Conservation (phyloP, 2,113 vertebrate genomes). For the Poicephalus gulielmi region DNA sequence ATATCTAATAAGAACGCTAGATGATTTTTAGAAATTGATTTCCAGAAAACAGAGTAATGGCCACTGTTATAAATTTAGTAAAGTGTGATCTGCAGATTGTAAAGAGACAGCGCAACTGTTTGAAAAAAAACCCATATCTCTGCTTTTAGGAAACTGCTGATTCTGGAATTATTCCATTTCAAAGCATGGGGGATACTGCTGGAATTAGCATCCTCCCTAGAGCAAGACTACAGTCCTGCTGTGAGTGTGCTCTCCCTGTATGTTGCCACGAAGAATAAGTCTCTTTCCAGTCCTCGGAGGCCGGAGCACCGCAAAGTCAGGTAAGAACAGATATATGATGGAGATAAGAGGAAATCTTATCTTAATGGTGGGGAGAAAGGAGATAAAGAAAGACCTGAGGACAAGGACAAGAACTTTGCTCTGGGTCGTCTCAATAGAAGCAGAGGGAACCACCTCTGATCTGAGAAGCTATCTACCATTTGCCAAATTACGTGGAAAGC, state of each 20-base stretch:
- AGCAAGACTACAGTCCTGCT: neutral
- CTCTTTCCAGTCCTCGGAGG: neutral
- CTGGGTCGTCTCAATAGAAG: neutral
- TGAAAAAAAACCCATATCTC: neutral
- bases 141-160: neutral
- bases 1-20: neutral
- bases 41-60: neutral
- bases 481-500: neutral
- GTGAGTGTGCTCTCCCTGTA: neutral
- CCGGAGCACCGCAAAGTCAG: neutral
- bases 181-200: neutral
- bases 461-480: neutral
- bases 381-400: neutral
- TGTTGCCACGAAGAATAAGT: neutral
- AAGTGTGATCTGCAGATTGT: neutral
- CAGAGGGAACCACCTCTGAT: neutral
- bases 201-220: neutral
- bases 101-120: neutral
- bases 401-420: neutral
- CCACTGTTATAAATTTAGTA: neutral
- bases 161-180: neutral
- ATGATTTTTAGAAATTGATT: neutral
- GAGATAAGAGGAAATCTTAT: neutral
- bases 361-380: neutral
- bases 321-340: neutral